A percentile compares a stretch with the other conserved stretches of the same genome.
Conservation (phyloP, 1,140 invertebrate genomes). For the Danaus melanippus region DNA sequence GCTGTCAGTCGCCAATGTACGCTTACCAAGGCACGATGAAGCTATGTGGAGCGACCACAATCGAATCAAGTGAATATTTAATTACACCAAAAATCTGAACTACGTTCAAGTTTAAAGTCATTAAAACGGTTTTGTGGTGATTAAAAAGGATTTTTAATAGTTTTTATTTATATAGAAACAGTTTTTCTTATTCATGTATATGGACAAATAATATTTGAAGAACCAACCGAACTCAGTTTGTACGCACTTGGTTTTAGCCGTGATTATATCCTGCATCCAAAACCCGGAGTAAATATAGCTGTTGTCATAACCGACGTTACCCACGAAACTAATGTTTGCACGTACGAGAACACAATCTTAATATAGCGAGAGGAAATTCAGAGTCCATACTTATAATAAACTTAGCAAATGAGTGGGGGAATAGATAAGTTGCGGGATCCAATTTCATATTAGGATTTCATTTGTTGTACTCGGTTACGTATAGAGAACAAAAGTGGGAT, state of each 20-base stretch:
- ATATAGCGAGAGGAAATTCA: slow-evolving; percentile 9
- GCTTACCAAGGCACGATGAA: no score
- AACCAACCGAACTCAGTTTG: slow-evolving; percentile 15
- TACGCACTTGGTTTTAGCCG: slow-evolving; percentile 26
- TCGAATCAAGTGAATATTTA: no score
- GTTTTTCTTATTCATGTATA: no score
- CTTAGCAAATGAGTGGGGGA: slow-evolving; percentile 7
- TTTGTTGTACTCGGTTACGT: neutral
- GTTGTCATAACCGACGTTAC: slow-evolving; percentile 10
- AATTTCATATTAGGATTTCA: slow-evolving; percentile 10
- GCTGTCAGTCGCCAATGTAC: no score
- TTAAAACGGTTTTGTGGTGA: no score
- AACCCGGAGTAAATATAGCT: slow-evolving; percentile 13
- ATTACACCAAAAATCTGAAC: no score
- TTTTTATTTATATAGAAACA: no score
- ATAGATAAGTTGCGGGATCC: neutral
- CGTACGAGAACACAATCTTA: slow-evolving; percentile 18
- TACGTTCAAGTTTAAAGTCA: no score
- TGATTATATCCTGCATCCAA: slow-evolving; percentile 25
- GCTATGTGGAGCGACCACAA: no score
- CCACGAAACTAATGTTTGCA: slow-evolving; percentile 13
- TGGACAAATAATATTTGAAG: no score
- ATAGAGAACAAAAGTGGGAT: no score
- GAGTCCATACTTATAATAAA: slow-evolving; percentile 17
- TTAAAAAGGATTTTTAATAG: no score